Conservation (phyloP, 1,140 invertebrate species). For the Dolichoris vasculosae region DNA sequence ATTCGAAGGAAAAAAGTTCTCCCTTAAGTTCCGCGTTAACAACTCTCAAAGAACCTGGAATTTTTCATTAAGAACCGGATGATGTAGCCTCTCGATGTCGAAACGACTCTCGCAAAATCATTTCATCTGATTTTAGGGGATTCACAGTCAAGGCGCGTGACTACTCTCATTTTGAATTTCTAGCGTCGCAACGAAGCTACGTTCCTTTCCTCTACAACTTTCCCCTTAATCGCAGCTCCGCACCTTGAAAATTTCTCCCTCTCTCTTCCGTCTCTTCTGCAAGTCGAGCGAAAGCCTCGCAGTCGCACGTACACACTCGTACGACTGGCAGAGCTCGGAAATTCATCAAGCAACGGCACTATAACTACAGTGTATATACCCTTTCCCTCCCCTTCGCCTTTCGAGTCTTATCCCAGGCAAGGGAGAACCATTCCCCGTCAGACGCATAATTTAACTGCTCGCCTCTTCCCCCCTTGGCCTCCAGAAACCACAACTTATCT, state of each 20-base stretch:
- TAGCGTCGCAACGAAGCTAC: neutral
- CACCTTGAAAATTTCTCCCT: constrained; percentile 28
- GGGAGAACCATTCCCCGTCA: constrained; percentile 46
- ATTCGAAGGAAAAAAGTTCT: no score
- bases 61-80: neutral
- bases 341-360: constrained; percentile 37
- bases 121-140: constrained; percentile 13
- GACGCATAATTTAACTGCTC: constrained; percentile 50
- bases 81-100: neutral
- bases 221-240: constrained; percentile 13
- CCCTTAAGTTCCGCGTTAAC: no score
- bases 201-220: neutral
- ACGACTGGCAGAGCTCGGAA: constrained; percentile 1
- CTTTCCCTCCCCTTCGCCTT: constrained; percentile 2
- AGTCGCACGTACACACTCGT: constrained; percentile 8
- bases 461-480: neutral
- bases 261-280: neutral
- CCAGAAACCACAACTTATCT: constrained; percentile 44
- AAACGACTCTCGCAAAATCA: neutral
- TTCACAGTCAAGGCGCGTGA: neutral
- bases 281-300: constrained; percentile 8
- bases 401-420: constrained; percentile 7
- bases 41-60: neutral
- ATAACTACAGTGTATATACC: constrained; percentile 32
- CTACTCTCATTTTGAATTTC: constrained; percentile 33